Base-by-base conservation (phyloP, 2,797 vertebrate species). In the Buphagus erythrorhynchus region DNA sequence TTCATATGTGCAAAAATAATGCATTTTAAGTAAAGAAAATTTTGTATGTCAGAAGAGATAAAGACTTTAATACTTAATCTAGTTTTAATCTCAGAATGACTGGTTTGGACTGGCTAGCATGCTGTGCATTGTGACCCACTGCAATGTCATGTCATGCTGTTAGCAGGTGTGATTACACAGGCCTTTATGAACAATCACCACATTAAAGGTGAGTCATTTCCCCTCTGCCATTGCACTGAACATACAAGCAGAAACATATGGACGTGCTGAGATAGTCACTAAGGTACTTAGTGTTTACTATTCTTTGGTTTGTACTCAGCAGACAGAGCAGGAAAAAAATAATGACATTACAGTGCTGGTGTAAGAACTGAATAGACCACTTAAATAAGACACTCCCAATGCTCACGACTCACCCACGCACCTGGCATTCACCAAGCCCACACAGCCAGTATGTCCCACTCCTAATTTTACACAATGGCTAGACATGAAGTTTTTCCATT, bases 401-500 rank as follows among this genome's bases (percentile, higher is more conserved):
- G 69, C 76, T 77, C 79, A 78, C 67, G 26, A n/a, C 25, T 86
- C 77, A 86, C 90, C 94, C 90, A 93, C 51, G 7, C 33, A 93
- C 96, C 94, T 93, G 90, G 92, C 92, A 95, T 93, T 94, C 94
- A 91, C 85, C 65, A 62, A 35, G 35, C 93, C 93, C 85, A 91
- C 94, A 83, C 82, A 92, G 72, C 31, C 91, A 88, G 85, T 67
- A 93, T 95, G 93, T 86, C 86, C 95, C 73, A 85, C 90, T 96
- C 95, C 80, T 94, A 75, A 93, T 92, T 93, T 95, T 85, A 88
- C 69, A 95, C 88, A 95, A 96, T 94, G 67, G 88, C 90, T 88
- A 95, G 91, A 90, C 69, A 93, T 79, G 67, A 93, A 92, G 52
- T 87, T 94, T 96, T 96, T 92, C 92, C 86, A 92, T 93, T 95